These are phyloP conservation scores for Osmerus eperlanus DNA, from an alignment of 2,113 vertebrate genomes.

Conservation along the genomic window DNA sequence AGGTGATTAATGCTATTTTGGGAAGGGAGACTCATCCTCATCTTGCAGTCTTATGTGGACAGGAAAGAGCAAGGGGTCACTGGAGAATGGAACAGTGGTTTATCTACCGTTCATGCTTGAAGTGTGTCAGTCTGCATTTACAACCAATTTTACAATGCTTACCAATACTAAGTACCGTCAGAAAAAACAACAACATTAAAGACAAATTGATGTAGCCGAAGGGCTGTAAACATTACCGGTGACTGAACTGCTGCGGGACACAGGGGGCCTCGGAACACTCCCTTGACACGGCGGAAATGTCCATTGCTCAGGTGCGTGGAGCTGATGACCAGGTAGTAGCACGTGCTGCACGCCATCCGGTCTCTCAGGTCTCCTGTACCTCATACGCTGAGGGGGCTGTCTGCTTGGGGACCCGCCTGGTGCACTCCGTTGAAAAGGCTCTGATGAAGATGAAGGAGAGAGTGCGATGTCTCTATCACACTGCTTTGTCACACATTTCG, in stretches of 20 bases:
- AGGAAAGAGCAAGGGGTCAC: conserved; percentile 23
- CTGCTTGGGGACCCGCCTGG: not conserved
- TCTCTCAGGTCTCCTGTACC: conserved; percentile 54
- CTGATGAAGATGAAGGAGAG: conserved; percentile 16
- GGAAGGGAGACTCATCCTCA: conserved; percentile 33
- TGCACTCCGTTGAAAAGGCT: not conserved
- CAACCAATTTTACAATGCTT: no score
- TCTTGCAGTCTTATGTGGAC: conserved; percentile 29
- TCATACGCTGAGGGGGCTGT: conserved; percentile 53
- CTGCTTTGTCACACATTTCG: not conserved
- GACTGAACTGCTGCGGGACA: conserved; percentile 80
- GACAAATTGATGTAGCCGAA: not conserved
- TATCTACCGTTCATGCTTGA: not conserved
- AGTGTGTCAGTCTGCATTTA: no score
- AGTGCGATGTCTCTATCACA: conserved; percentile 4
- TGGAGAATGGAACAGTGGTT: not conserved
- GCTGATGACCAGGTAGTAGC: conserved; percentile 98
- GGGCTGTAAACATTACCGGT: conserved; percentile 77
- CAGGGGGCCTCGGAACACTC: conserved; percentile 95
- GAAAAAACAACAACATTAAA: not conserved
- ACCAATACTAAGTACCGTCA: not conserved
- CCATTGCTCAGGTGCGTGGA: conserved; percentile 98
- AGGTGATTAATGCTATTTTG: conserved; percentile 56
- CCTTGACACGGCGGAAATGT: conserved; percentile 95
- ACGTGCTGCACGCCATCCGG: conserved; percentile 93